These are phyloP conservation scores for Petrophora chlorosata DNA, from an alignment of 2,888 invertebrate species.

Conservation along the genomic window DNA sequence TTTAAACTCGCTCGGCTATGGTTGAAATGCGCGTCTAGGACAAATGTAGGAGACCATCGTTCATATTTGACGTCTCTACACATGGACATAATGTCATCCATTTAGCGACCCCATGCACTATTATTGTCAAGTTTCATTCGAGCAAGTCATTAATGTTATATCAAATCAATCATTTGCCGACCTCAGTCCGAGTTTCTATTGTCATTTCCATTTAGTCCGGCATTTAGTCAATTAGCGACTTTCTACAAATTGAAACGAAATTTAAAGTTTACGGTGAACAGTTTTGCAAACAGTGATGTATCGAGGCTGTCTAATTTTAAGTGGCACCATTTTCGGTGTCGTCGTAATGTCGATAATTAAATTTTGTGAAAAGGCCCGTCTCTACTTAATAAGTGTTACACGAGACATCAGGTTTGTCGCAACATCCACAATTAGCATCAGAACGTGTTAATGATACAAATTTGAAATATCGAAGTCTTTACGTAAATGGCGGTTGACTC, in stretches of 20 bases:
- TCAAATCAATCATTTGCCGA: conserved; percentile 64
- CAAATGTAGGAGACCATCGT: conserved; percentile 65
- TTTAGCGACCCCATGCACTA: conserved; percentile 67
- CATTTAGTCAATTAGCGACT: conserved; percentile 63
- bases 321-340: conserved; percentile 67
- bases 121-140: conserved; percentile 60
- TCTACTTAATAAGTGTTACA: conserved; percentile 74
- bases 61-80: conserved; percentile 71
- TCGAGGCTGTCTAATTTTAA: conserved; percentile 55
- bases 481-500: conserved; percentile 46
- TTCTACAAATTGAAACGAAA: conserved; percentile 69
- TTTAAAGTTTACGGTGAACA: conserved; percentile 56
- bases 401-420: conserved; percentile 66
- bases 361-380: conserved; percentile 71
- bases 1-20: conserved; percentile 50
- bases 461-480: conserved; percentile 62
- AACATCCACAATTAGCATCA: conserved; percentile 73
- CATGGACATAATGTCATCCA: conserved; percentile 68
- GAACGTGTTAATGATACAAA: conserved; percentile 75
- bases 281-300: conserved; percentile 67
- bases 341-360: conserved; percentile 78
- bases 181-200: conserved; percentile 41
- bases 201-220: conserved; percentile 49
- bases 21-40: conserved; percentile 62
- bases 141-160: conserved; percentile 66